phyloP scores from a whole-genome alignment of 2,113 vertebrate species.

The Oreotrochilus melanogaster region DNA sequence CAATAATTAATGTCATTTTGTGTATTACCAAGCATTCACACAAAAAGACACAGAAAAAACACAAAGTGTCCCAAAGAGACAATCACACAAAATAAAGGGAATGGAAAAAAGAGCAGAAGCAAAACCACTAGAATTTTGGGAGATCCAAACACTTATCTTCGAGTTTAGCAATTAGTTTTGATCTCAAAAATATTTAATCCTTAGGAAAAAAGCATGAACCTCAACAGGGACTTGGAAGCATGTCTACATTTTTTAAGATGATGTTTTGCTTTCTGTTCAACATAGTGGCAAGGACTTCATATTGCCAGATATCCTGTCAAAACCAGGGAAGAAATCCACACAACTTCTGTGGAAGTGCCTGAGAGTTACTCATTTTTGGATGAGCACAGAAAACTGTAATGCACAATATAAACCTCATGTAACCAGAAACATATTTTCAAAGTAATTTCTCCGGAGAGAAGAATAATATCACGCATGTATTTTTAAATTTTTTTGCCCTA shows the following conservation, averaged over 20 bases:
- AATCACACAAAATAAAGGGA: not conserved
- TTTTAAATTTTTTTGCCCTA: not conserved
- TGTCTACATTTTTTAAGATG: not conserved
- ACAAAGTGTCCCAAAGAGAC: not conserved
- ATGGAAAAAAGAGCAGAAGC: not conserved
- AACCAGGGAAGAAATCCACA: not conserved
- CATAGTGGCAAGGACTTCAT: not conserved
- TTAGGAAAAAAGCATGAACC: fast-evolving
- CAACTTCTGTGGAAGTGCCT: not conserved
- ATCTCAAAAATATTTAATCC: not conserved
- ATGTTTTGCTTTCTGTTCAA: not conserved
- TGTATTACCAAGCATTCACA: not conserved
- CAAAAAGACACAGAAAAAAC: not conserved
- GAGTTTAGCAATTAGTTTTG: not conserved
- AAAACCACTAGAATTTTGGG: not conserved
- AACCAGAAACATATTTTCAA: not conserved
- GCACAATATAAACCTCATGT: not conserved
- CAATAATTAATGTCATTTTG: not conserved
- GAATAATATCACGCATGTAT: not conserved
- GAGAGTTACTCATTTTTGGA: not conserved
- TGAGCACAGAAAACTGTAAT: not conserved
- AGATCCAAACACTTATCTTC: not conserved
- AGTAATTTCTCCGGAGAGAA: not conserved
- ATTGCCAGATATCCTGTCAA: not conserved
- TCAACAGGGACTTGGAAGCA: not conserved